Percentiles rank a stretch among this genome's conserved stretches.
Conservation (phyloP, 30 jellyfish, hydroid and myxozoan genomes). For the Mastigias papua region DNA sequence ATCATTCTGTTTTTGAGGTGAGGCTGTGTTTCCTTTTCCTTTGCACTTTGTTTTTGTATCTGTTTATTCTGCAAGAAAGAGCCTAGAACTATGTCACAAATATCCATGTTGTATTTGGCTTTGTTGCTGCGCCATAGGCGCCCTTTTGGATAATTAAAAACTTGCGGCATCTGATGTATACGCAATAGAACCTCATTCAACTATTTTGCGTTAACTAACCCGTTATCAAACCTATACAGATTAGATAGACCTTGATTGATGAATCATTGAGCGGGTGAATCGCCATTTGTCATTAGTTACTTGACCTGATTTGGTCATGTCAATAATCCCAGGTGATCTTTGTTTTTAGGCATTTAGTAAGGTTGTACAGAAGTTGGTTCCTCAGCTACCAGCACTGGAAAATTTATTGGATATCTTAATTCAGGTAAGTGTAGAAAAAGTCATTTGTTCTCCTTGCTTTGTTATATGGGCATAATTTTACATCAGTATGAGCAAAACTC, state of each 20-base stretch:
- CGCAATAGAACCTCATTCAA: no score
- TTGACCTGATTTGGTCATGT: background rate
- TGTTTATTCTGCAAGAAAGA: no score
- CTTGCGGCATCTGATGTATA: no score
- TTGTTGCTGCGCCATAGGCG: no score
- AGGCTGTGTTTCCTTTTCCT: background rate
- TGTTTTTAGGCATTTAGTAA: conserved; percentile 89
- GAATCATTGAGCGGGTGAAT: no score
- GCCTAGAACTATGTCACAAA: no score
- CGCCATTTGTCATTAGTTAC: background rate
- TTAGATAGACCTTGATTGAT: no score
- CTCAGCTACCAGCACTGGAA: conserved; percentile 93
- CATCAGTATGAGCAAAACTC: background rate
- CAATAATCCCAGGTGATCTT: background rate
- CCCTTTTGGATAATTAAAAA: no score
- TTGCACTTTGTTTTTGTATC: background rate
- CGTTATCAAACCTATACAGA: no score
- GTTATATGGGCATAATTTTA: background rate
- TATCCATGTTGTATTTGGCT: no score
- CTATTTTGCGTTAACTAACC: no score
- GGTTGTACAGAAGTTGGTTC: conserved; percentile 93
- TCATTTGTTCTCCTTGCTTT: background rate
- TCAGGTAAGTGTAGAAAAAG: conserved; percentile 54
- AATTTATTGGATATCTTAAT: conserved; percentile 80
- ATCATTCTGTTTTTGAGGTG: conserved; percentile 94